Evolutionary conservation across 2,113 vertebrate species (phyloP).

Genomic region (Meriones unguiculatus): DNA sequence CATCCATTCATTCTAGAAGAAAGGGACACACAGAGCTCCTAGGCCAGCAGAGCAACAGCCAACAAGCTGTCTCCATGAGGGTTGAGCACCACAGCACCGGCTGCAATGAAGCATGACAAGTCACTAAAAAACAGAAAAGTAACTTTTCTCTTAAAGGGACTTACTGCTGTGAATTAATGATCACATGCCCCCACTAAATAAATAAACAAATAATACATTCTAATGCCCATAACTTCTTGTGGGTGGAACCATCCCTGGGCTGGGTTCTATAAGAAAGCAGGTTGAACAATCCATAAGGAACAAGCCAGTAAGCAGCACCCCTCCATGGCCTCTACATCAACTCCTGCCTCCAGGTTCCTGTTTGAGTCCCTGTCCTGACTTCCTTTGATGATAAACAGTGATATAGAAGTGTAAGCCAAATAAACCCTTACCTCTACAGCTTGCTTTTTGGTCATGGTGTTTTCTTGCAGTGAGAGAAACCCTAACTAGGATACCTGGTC

Average conservation of each 20-base stretch:
- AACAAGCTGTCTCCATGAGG: background rate
- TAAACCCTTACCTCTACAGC: background rate
- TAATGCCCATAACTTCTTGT: background rate
- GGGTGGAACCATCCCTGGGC: background rate
- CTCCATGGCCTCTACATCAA: background rate
- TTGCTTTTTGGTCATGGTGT: background rate
- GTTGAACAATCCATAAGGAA: background rate
- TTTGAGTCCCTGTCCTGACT: background rate
- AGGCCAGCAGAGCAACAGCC: background rate
- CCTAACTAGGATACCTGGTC: background rate
- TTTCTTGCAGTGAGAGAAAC: background rate
- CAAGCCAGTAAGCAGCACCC: background rate
- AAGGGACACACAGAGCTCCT: accelerated
- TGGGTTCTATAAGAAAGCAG: background rate
- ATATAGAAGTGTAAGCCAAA: background rate
- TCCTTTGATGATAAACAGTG: background rate
- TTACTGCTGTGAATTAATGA: too few species aligned
- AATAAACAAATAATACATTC: background rate
- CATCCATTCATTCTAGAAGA: background rate
- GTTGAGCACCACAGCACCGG: accelerated
- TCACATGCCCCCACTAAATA: background rate
- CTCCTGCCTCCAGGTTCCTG: background rate
- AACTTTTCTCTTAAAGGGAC: background rate
- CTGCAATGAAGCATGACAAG: background rate
- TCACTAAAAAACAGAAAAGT: background rate